Conservation (phyloP, 2,113 vertebrate species). For the Saguinus midas region DNA sequence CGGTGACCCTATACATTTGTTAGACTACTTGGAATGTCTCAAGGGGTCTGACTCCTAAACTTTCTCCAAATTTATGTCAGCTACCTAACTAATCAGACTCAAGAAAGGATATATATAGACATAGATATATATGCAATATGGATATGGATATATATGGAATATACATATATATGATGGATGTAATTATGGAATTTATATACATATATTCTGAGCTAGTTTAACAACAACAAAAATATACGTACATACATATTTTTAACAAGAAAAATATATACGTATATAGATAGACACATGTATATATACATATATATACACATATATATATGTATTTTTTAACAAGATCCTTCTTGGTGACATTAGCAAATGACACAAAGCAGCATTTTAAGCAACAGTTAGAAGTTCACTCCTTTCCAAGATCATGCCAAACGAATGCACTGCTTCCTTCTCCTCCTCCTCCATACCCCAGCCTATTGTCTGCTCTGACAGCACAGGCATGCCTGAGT, state of each 20-base stretch:
- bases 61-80: neutral
- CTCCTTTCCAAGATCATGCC: constrained; percentile 45
- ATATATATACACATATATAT: neutral
- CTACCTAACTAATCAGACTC: neutral
- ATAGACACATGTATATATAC: neutral
- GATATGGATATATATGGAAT: neutral
- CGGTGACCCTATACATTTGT: neutral
- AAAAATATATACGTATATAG: neutral
- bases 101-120: neutral
- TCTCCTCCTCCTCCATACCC: neutral
- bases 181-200: neutral
- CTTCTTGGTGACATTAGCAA: constrained; percentile 7
- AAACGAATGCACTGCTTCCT: neutral
- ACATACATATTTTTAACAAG: too few relatives aligned
- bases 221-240: too few relatives aligned
- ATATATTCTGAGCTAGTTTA: too few relatives aligned
- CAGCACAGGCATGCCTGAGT: neutral
- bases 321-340: neutral
- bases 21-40: neutral
- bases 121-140: neutral
- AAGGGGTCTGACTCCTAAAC: neutral
- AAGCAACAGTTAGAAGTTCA: constrained; percentile 21
- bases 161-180: neutral
- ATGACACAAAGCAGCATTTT: neutral
- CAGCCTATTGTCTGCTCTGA: constrained; percentile 49